A percentile compares a stretch with the other conserved stretches of the same genome.
Evolutionary conservation across 37 sponge, comb jelly and placozoan genomes (phyloP).

Genomic region (Axinella damicornis): DNA sequence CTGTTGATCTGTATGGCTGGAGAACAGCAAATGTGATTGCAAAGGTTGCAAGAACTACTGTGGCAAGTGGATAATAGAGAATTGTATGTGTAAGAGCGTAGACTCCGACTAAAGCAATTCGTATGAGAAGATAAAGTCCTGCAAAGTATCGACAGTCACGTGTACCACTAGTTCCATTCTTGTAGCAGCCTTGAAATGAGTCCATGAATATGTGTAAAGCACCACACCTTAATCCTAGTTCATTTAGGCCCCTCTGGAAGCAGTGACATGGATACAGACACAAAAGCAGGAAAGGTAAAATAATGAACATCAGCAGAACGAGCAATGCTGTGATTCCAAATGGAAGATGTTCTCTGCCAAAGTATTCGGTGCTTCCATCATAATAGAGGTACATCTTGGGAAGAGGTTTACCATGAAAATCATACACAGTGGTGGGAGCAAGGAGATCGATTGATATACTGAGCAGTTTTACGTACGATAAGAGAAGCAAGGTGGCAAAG

Average conservation of each 20-base stretch:
- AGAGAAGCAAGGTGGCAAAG: slow-evolving; percentile 42
- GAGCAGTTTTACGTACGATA: slow-evolving; percentile 38
- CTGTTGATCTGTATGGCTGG: slow-evolving; percentile 3
- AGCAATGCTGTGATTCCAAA: slow-evolving; percentile 12
- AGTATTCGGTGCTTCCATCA: slow-evolving; percentile 18
- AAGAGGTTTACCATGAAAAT: background rate
- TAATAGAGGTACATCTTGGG: slow-evolving; percentile 10
- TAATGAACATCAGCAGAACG: slow-evolving; percentile 13
- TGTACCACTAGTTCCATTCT: slow-evolving; percentile 41
- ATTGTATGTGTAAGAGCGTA: too few species aligned
- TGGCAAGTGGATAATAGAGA: background rate
- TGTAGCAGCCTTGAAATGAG: slow-evolving; percentile 31
- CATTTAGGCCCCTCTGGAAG: background rate
- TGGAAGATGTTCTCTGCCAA: slow-evolving; percentile 23
- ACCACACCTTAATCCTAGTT: too few species aligned
- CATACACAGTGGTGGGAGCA: slow-evolving; percentile 8
- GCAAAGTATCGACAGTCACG: slow-evolving; percentile 34
- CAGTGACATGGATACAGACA: slow-evolving; percentile 8
- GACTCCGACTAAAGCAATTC: background rate
- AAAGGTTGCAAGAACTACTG: background rate
- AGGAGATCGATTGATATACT: slow-evolving; percentile 33
- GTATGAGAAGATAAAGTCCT: slow-evolving; percentile 5
- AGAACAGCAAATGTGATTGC: background rate
- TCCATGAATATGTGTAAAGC: background rate
- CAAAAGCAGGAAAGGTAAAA: background rate